These are phyloP conservation scores for Vanessa atalanta DNA, from an alignment of 1,140 invertebrate species.

Conservation along the genomic window DNA sequence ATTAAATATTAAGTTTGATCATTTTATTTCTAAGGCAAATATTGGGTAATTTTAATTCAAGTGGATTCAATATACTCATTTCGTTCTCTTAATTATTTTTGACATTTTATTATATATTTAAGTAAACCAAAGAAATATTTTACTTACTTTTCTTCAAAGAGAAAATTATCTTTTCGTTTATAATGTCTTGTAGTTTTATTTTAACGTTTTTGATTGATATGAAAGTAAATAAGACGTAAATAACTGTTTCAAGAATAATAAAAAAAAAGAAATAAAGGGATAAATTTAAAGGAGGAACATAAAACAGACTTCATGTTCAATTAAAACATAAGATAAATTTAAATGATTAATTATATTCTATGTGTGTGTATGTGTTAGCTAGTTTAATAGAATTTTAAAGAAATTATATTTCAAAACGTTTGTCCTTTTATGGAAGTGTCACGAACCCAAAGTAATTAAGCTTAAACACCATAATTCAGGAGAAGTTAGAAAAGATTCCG, in stretches of 20 bases:
- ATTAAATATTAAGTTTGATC: too few species aligned
- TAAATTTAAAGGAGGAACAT: too few species aligned
- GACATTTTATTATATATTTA: too few species aligned
- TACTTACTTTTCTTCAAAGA: conserved; percentile 8
- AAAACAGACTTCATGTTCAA: too few species aligned
- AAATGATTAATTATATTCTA: background rate
- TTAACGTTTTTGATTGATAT: background rate
- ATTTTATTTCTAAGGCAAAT: too few species aligned
- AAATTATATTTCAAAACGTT: conserved; percentile 19
- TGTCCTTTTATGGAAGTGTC: conserved; percentile 27
- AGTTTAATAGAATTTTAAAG: conserved; percentile 10
- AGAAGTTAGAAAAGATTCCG: conserved; percentile 64
- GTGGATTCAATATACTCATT: too few species aligned
- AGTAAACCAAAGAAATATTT: background rate
- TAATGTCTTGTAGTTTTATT: background rate
- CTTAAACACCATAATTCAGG: conserved; percentile 62
- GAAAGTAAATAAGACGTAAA: conserved; percentile 15
- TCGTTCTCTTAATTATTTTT: too few species aligned
- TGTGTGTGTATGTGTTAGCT: background rate
- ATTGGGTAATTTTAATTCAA: too few species aligned
- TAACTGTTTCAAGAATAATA: background rate
- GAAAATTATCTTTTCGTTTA: background rate
- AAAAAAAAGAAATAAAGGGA: background rate
- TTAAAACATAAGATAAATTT: too few species aligned
- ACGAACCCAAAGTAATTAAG: conserved; percentile 49